Conservation (phyloP, 2,113 vertebrate species). For the Brachirus orientalis region DNA sequence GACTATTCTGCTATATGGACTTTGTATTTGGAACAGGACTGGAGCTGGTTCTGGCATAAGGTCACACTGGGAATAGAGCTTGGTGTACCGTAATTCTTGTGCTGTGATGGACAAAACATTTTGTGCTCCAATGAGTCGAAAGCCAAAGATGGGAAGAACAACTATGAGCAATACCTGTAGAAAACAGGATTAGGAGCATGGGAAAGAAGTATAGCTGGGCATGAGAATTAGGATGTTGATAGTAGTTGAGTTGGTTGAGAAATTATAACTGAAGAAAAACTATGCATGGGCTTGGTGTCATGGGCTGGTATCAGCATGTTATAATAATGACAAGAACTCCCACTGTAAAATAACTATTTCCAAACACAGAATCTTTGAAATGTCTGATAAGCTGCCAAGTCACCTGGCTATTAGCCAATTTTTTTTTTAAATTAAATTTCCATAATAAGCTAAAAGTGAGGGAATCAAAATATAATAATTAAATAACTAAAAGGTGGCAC, state of each 20-base stretch:
- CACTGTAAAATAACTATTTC: background rate
- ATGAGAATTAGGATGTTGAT: background rate
- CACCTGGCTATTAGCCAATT: background rate
- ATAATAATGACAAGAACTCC: constrained; percentile 2
- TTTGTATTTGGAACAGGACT: background rate
- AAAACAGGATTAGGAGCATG: background rate
- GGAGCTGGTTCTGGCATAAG: constrained; percentile 1
- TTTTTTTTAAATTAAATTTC: constrained; percentile 1
- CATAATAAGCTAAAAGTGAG: background rate
- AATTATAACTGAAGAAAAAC: background rate
- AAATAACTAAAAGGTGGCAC: too few species aligned
- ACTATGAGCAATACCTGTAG: background rate
- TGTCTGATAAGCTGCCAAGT: constrained; percentile 16
- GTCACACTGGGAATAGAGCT: too few species aligned
- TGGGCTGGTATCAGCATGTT: background rate
- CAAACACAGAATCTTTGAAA: constrained; percentile 2
- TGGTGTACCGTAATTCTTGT: too few species aligned
- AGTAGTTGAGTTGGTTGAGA: constrained; percentile 7
- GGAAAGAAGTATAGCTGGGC: background rate
- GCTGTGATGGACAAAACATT: background rate
- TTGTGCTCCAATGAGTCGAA: background rate
- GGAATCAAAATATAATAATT: too few species aligned
- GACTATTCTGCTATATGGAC: too few species aligned
- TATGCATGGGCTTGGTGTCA: background rate
- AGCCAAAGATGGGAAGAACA: background rate